Evolutionary conservation across 2,113 vertebrate genomes (phyloP).

Genomic region (Mandrillus leucophaeus): DNA sequence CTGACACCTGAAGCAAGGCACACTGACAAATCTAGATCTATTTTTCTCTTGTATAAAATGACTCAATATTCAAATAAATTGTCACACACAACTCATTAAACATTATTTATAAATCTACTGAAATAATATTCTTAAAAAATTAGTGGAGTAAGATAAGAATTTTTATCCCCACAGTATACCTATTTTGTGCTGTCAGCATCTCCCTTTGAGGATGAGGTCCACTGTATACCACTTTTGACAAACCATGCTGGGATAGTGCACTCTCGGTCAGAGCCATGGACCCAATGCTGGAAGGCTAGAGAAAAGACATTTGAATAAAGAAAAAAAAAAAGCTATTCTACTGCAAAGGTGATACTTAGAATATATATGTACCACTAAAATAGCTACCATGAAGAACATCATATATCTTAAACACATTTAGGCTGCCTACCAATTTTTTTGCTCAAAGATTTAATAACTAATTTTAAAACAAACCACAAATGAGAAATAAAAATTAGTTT

Average conservation of each 20-base stretch:
- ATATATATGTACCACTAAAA: not conserved
- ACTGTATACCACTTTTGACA: slow-evolving; percentile 95
- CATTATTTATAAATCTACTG: slow-evolving; percentile 22
- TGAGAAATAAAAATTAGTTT: not conserved
- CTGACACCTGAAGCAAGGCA: not conserved
- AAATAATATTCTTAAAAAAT: not conserved
- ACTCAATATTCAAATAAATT: not conserved
- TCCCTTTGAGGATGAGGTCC: slow-evolving; percentile 98
- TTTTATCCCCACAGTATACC: slow-evolving; percentile 81
- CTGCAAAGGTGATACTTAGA: slow-evolving; percentile 14
- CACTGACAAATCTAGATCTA: not conserved
- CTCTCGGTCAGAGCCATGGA: slow-evolving; percentile 97
- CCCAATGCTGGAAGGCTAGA: slow-evolving; percentile 95
- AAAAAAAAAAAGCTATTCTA: not conserved
- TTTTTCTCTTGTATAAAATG: slow-evolving; percentile 42
- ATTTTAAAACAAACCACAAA: slow-evolving; percentile 33
- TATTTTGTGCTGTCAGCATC: slow-evolving; percentile 97
- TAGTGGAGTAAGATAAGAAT: not conserved
- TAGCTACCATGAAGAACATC: not conserved
- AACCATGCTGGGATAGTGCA: slow-evolving; percentile 95
- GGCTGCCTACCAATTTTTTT: not conserved
- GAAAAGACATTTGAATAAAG: slow-evolving; percentile 55
- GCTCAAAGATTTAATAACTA: slow-evolving; percentile 29
- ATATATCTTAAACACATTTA: slow-evolving; percentile 4
- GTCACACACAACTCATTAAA: not conserved